Conservation (phyloP, 1,140 invertebrate species). For the Chrysoperla carnea region DNA sequence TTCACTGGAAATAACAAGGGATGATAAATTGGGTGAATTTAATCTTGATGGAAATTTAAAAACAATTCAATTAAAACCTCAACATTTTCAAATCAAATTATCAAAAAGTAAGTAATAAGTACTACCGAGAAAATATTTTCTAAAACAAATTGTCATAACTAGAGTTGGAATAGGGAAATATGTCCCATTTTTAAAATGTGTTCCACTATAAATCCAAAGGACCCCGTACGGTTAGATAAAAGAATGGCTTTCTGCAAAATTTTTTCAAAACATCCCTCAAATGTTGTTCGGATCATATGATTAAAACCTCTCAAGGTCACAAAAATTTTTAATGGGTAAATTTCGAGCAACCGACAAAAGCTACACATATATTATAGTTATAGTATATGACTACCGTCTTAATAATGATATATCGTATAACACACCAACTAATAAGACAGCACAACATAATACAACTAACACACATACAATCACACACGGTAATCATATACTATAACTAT, state of each 20-base stretch:
- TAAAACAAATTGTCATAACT: neutral
- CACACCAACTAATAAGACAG: too few relatives aligned
- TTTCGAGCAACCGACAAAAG: too few relatives aligned
- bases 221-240: neutral
- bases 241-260: neutral
- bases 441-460: too few relatives aligned
- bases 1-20: neutral
- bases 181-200: neutral
- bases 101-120: neutral
- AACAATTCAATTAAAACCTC: neutral
- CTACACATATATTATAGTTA: too few relatives aligned
- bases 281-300: too few relatives aligned
- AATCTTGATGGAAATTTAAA: neutral
- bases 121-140: neutral
- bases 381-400: too few relatives aligned
- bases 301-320: too few relatives aligned
- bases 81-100: neutral
- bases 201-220: too few relatives aligned
- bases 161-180: neutral
- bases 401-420: too few relatives aligned
- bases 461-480: too few relatives aligned
- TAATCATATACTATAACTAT: too few relatives aligned
- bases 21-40: neutral
- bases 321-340: too few relatives aligned
- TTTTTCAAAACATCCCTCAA: neutral